These are phyloP conservation scores for Enhydra lutris DNA, from an alignment of 2,113 vertebrate species.

Conservation along the genomic window DNA sequence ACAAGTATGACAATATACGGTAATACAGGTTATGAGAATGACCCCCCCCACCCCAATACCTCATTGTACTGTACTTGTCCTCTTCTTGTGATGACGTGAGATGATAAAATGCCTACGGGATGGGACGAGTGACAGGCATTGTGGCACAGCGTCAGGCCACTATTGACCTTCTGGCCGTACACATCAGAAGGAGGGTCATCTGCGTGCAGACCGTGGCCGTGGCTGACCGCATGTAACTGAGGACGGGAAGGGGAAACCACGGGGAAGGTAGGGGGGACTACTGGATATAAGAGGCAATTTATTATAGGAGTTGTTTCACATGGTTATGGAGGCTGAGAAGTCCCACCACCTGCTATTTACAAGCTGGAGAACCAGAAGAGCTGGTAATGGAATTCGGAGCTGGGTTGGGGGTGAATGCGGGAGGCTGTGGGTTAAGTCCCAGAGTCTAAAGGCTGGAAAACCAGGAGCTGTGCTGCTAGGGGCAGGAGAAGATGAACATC, in stretches of 20 bases:
- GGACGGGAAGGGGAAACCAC: neutral
- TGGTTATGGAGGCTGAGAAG: neutral
- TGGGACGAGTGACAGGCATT: neutral
- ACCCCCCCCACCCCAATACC: neutral
- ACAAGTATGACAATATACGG: neutral
- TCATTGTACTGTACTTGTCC: neutral
- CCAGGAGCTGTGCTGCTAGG: neutral
- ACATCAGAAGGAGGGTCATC: neutral
- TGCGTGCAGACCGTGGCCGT: neutral
- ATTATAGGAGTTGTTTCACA: neutral
- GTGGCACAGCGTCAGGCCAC: neutral
- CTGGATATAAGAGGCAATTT: neutral
- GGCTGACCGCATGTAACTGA: neutral
- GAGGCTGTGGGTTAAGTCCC: neutral
- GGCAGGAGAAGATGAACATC: neutral
- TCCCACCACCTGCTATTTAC: neutral
- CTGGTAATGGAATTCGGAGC: neutral
- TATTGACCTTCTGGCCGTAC: neutral
- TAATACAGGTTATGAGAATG: neutral
- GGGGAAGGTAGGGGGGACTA: neutral
- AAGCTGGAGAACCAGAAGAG: neutral
- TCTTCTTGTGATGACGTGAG: neutral
- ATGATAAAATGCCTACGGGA: neutral
- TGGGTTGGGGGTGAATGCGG: fast-evolving
- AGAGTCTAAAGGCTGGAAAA: neutral